Evolutionary conservation across 1,140 invertebrate genomes (phyloP).

Genomic region (Macrosteles quadrilineatus): DNA sequence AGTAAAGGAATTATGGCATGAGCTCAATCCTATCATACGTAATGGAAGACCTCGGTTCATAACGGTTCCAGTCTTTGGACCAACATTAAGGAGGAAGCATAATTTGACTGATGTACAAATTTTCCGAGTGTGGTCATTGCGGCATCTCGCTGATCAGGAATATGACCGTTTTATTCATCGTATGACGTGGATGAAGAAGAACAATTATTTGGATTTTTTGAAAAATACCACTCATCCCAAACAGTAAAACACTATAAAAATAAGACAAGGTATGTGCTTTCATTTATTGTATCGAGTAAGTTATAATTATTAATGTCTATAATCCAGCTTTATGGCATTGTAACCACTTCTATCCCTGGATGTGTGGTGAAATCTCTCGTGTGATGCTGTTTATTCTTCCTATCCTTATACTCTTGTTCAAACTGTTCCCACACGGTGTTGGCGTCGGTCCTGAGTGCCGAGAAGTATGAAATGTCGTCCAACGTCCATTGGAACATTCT

Average conservation of each 20-base stretch:
- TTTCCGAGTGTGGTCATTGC: not conserved
- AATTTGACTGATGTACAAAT: not conserved
- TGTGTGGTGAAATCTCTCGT: not conserved
- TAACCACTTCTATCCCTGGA: not conserved
- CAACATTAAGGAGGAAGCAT: not conserved
- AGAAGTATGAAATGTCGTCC: not conserved
- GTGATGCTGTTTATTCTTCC: not conserved
- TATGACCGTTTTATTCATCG: not conserved
- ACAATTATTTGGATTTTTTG: not conserved
- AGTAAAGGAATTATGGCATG: not conserved
- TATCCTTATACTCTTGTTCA: not conserved
- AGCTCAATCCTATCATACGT: not conserved
- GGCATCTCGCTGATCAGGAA: not conserved
- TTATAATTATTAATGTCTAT: too few species aligned
- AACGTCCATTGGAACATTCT: conserved; percentile 10
- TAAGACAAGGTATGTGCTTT: too few species aligned
- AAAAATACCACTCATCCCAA: not conserved
- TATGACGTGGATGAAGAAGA: not conserved
- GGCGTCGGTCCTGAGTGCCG: not conserved
- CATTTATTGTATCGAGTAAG: too few species aligned
- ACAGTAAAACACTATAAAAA: too few species aligned
- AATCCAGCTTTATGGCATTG: too few species aligned
- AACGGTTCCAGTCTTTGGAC: not conserved
- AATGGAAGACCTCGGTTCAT: not conserved
- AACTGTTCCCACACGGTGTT: conserved; percentile 2